Conservation (phyloP, 2,797 vertebrate genomes). For the Gymnodraco acuticeps region DNA sequence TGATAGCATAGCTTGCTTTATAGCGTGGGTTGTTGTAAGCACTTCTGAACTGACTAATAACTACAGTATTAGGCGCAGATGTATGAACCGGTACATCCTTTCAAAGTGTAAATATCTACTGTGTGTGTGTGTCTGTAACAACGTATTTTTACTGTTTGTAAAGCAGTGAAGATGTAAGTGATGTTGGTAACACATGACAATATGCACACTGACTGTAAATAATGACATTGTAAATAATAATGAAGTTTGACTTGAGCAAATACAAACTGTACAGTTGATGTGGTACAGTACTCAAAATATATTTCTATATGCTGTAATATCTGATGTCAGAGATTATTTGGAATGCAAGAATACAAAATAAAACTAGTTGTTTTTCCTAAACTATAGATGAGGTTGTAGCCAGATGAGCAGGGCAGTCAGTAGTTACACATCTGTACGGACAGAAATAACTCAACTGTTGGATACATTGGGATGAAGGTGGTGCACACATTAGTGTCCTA, state of each 20-base stretch:
- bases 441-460: background rate
- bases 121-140: constrained; percentile 53
- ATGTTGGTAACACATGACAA: constrained; percentile 47
- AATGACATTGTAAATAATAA: constrained; percentile 66
- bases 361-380: constrained; percentile 66
- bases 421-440: background rate
- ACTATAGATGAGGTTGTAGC: background rate
- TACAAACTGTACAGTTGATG: constrained; percentile 70
- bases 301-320: constrained; percentile 80
- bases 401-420: no score
- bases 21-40: constrained; percentile 26
- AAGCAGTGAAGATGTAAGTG: constrained; percentile 55
- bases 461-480: background rate
- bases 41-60: constrained; percentile 31
- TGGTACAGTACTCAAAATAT: constrained; percentile 77
- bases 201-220: constrained; percentile 64
- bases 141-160: constrained; percentile 47
- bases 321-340: constrained; percentile 62
- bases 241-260: constrained; percentile 64
- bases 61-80: constrained; percentile 18
- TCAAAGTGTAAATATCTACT: constrained; percentile 58
- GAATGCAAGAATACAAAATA: constrained; percentile 74
- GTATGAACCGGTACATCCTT: constrained; percentile 42
- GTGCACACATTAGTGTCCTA: background rate
- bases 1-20: constrained; percentile 38